Percentiles rank a stretch among this genome's conserved stretches.
phyloP scores from a whole-genome alignment of 2,797 vertebrate species.

The Phalanger gymnotis region DNA sequence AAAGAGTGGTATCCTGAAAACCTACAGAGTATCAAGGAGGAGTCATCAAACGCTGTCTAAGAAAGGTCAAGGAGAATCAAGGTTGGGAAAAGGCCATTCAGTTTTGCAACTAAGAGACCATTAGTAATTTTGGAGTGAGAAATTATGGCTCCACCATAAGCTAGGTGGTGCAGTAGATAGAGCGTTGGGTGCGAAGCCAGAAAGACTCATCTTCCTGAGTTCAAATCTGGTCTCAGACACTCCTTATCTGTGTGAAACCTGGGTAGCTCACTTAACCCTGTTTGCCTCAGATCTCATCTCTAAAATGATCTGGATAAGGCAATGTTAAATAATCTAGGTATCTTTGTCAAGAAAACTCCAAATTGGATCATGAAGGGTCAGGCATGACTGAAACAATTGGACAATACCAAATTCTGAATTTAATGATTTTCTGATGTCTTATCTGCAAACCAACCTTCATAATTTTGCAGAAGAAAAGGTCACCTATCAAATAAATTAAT shows the following conservation, averaged over 20 bases:
- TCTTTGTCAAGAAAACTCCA: background rate
- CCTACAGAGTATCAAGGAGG: background rate
- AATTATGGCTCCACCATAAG: background rate
- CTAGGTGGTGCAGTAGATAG: background rate
- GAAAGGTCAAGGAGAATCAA: background rate
- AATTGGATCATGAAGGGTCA: background rate
- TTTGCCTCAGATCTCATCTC: background rate
- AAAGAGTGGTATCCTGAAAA: background rate
- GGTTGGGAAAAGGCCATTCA: background rate
- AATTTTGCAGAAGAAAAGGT: background rate
- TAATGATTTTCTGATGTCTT: background rate
- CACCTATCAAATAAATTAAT: slow-evolving; percentile 39
- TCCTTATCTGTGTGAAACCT: background rate
- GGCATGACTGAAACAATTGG: background rate
- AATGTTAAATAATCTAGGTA: background rate
- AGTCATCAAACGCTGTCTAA: background rate
- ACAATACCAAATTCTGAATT: background rate
- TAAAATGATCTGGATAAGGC: background rate
- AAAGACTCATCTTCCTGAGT: no score
- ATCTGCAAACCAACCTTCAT: background rate
- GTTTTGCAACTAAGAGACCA: background rate
- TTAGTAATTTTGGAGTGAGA: background rate
- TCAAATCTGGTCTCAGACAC: background rate
- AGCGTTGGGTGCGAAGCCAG: background rate
- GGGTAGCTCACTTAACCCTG: background rate